These are phyloP conservation scores for Hapalemur alaotrensis DNA, from an alignment of 2,797 vertebrate genomes.

Conservation along the genomic window DNA sequence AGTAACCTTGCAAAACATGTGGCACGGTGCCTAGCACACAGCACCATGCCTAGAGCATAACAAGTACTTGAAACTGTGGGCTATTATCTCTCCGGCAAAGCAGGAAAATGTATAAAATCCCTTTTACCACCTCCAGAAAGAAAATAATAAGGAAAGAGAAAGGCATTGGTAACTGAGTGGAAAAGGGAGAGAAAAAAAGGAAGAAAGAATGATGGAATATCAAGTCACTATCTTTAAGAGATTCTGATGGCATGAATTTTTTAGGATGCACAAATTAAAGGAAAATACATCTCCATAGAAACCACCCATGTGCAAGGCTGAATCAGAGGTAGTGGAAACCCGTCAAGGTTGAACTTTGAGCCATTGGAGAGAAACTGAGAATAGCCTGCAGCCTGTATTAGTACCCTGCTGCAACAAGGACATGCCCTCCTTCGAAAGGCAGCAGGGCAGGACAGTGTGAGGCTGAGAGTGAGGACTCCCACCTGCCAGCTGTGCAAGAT, in stretches of 20 bases:
- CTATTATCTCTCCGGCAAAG: not conserved
- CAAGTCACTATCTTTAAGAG: not conserved
- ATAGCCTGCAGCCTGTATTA: too few species aligned
- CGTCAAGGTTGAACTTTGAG: not conserved
- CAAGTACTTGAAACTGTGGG: not conserved
- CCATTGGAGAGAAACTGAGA: not conserved
- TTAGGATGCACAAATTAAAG: not conserved
- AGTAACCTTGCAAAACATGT: not conserved
- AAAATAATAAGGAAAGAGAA: not conserved
- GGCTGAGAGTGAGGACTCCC: not conserved
- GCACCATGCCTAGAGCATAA: not conserved
- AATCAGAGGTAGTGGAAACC: not conserved
- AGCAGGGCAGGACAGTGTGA: too few species aligned
- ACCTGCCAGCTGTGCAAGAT: too few species aligned
- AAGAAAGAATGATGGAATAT: not conserved
- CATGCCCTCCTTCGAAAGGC: too few species aligned
- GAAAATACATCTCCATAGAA: not conserved
- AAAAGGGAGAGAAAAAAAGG: not conserved
- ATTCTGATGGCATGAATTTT: not conserved
- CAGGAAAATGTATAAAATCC: not conserved
- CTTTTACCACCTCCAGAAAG: not conserved
- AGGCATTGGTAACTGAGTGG: not conserved
- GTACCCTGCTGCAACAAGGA: not conserved
- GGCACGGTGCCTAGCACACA: rapidly evolving
- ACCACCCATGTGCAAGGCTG: not conserved